Percentiles rank a stretch among this genome's conserved stretches.
These are phyloP conservation scores for Bos indicus DNA, from an alignment of 2,113 vertebrate genomes.

Conservation along the genomic window DNA sequence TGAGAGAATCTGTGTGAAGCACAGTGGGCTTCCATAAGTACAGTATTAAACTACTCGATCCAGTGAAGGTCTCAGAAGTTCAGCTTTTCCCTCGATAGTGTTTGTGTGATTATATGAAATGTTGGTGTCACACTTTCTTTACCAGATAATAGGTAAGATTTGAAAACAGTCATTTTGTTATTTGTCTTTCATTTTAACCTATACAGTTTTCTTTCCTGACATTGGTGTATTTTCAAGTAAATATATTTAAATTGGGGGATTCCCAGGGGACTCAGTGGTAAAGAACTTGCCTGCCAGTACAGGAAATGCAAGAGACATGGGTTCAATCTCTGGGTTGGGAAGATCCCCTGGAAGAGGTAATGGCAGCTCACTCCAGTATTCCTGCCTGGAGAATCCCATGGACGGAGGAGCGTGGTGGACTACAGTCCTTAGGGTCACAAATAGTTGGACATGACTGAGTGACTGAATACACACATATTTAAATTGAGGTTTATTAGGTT, in stretches of 20 bases:
- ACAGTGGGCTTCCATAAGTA: rapidly evolving
- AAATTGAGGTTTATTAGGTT: not conserved
- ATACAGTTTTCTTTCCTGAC: not conserved
- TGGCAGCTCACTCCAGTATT: not conserved
- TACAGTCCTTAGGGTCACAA: not conserved
- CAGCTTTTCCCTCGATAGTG: not conserved
- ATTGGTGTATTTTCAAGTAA: not conserved
- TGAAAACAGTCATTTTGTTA: not conserved
- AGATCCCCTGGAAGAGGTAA: not conserved
- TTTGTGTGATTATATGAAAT: not conserved
- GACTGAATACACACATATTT: not conserved
- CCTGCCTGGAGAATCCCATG: not conserved
- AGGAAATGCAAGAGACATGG: not conserved
- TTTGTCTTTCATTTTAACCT: not conserved
- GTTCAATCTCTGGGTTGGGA: not conserved
- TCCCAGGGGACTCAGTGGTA: not conserved
- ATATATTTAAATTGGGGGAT: not conserved
- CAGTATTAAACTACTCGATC: rapidly evolving
- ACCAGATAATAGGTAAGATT: not conserved
- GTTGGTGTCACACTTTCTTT: not conserved
- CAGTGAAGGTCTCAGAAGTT: not conserved
- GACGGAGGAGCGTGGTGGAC: not conserved
- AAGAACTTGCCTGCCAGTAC: not conserved
- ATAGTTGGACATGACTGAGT: not conserved
- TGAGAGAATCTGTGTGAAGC: not conserved